These are phyloP conservation scores for Podarcis muralis DNA, from an alignment of 2,113 vertebrate genomes.

Conservation along the genomic window DNA sequence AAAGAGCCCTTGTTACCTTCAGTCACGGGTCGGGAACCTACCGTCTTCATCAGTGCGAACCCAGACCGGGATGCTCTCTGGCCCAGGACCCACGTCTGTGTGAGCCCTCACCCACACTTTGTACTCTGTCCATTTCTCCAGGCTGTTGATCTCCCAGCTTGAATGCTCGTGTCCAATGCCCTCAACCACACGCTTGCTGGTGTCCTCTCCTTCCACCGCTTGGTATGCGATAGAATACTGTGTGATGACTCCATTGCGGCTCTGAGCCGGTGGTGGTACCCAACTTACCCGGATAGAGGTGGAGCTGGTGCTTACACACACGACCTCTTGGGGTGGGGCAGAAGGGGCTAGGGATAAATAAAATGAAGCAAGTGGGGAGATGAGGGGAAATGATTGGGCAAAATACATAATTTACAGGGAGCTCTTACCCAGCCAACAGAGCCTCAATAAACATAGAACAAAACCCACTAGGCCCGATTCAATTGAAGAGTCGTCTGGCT, in stretches of 20 bases:
- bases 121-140: conserved; percentile 99
- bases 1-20: conserved; percentile 11
- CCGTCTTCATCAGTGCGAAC: conserved; percentile 96
- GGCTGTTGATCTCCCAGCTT: conserved; percentile 90
- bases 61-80: conserved; percentile 88
- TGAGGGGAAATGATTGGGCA: conserved; percentile 78
- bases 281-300: conserved; percentile 99
- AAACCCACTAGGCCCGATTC: neutral
- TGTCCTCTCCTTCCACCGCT: conserved; percentile 91
- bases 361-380: conserved; percentile 77
- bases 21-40: conserved; percentile 72
- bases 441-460: neutral
- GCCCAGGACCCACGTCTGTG: conserved; percentile 95
- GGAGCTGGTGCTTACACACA: conserved; percentile 91
- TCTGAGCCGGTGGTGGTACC: conserved; percentile 93
- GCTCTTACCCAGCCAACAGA: conserved; percentile 70
- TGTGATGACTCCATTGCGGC: conserved; percentile 94
- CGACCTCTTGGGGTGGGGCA: conserved; percentile 95
- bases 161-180: conserved; percentile 87
- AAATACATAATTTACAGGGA: conserved; percentile 65
- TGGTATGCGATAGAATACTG: conserved; percentile 95
- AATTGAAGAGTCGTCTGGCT: too few relatives aligned
- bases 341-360: conserved; percentile 94
- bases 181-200: conserved; percentile 86
- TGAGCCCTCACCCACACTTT: conserved; percentile 98